phyloP scores from a whole-genome alignment of 2,888 invertebrate species.

The Yponomeuta plumbellus region DNA sequence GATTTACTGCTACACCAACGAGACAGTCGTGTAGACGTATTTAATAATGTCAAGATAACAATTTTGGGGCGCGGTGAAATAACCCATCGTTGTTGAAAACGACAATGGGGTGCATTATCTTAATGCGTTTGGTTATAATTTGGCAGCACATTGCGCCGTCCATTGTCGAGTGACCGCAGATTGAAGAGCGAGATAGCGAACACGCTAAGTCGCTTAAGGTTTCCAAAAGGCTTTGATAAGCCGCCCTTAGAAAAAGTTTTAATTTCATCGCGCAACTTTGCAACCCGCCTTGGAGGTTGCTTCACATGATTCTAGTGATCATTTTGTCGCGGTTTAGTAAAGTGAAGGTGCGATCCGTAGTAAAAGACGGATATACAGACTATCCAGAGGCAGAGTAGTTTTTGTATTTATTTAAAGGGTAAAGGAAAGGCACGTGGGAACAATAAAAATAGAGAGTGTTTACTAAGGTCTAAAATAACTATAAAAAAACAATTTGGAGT shows the following conservation, averaged over 20 bases:
- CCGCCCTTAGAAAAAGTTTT: slow-evolving; percentile 32
- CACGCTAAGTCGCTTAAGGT: slow-evolving; percentile 11
- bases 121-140: not conserved
- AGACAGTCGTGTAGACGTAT: no score
- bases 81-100: not conserved
- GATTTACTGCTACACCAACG: no score
- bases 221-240: slow-evolving; percentile 10
- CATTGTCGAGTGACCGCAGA: not conserved
- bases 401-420: no score
- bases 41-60: no score
- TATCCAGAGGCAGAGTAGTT: no score
- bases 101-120: not conserved
- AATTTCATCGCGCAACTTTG: slow-evolving; percentile 37
- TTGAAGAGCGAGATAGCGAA: slow-evolving; percentile 7
- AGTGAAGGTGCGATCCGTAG: no score
- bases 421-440: no score
- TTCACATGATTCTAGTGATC: not conserved
- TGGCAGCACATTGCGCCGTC: not conserved
- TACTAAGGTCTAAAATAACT: no score
- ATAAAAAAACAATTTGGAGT: no score
- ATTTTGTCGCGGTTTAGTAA: no score
- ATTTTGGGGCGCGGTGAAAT: not conserved
- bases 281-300: slow-evolving; percentile 22
- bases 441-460: no score
- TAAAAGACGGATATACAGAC: no score